A percentile compares a stretch with the other conserved stretches of the same genome.
phyloP scores from a whole-genome alignment of 2,113 vertebrate species.

The Cyprinodon brontotheroides region DNA sequence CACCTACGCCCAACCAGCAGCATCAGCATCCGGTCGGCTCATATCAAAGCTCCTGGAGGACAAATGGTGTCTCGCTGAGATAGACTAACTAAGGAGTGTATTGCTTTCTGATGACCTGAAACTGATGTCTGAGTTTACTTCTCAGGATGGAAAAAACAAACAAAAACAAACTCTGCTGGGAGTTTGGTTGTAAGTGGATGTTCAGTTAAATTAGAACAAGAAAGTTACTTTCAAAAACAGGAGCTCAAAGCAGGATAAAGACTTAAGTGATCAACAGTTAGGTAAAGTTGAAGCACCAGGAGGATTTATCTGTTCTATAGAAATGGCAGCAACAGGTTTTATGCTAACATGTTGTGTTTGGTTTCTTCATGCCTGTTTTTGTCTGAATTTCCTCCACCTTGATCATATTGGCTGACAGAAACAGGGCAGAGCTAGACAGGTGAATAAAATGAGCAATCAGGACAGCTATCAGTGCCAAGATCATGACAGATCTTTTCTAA shows the following conservation, averaged over 20 bases:
- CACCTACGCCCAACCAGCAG: constrained; percentile 33
- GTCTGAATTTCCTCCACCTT: too few relatives aligned
- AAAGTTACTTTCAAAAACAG: background rate
- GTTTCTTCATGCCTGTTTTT: too few relatives aligned
- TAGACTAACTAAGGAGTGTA: constrained; percentile 17
- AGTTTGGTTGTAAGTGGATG: background rate
- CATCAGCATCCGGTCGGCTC: constrained; percentile 38
- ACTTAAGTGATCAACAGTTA: background rate
- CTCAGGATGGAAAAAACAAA: background rate
- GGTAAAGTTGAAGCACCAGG: too few relatives aligned
- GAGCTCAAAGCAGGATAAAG: background rate
- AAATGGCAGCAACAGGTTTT: too few relatives aligned
- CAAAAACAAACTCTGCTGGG: background rate
- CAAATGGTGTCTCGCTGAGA: constrained; percentile 15
- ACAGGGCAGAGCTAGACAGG: too few relatives aligned
- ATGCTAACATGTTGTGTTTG: too few relatives aligned
- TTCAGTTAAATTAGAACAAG: background rate
- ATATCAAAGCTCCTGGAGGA: constrained; percentile 31
- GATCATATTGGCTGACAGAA: too few relatives aligned
- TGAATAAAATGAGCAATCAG: too few relatives aligned
- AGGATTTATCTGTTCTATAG: too few relatives aligned
- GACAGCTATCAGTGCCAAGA: too few relatives aligned
- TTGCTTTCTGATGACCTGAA: background rate
- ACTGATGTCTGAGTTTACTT: background rate
- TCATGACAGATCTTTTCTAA: too few relatives aligned